Conservation (phyloP, 2,888 invertebrate species). For the Ametastegia equiseti region DNA sequence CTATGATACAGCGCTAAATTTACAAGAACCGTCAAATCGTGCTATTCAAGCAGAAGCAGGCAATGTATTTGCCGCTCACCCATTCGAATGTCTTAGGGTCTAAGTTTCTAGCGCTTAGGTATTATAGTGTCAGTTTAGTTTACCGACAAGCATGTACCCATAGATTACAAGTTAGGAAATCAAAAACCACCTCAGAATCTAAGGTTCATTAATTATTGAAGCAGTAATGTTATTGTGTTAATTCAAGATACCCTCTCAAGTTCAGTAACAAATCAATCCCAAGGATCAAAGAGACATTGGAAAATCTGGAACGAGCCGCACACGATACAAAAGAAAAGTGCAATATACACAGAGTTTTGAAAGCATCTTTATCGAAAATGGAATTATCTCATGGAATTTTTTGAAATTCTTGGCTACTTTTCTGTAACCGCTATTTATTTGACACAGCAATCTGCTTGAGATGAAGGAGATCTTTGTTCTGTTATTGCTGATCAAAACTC, state of each 20-base stretch:
- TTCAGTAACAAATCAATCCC: too few species aligned
- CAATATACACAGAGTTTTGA: too few species aligned
- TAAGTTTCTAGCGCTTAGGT: not conserved
- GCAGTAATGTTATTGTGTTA: too few species aligned
- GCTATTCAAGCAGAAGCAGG: not conserved
- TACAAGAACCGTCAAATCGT: not conserved
- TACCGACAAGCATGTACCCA: not conserved
- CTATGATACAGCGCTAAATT: not conserved
- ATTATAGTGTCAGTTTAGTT: not conserved
- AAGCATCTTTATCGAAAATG: too few species aligned
- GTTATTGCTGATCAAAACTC: not conserved
- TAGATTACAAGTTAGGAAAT: not conserved
- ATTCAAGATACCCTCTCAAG: too few species aligned
- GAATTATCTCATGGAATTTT: too few species aligned
- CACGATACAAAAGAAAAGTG: too few species aligned
- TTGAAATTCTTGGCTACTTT: too few species aligned
- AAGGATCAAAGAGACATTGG: too few species aligned
- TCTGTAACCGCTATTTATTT: not conserved
- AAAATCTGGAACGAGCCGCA: too few species aligned
- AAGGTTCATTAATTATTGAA: not conserved
- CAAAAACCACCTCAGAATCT: not conserved
- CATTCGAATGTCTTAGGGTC: not conserved
- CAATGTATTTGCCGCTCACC: not conserved
- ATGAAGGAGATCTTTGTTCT: not conserved
- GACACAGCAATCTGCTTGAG: not conserved